These are phyloP conservation scores for Nyctibius bracteatus DNA, from an alignment of 2,113 vertebrate genomes.

Conservation along the genomic window DNA sequence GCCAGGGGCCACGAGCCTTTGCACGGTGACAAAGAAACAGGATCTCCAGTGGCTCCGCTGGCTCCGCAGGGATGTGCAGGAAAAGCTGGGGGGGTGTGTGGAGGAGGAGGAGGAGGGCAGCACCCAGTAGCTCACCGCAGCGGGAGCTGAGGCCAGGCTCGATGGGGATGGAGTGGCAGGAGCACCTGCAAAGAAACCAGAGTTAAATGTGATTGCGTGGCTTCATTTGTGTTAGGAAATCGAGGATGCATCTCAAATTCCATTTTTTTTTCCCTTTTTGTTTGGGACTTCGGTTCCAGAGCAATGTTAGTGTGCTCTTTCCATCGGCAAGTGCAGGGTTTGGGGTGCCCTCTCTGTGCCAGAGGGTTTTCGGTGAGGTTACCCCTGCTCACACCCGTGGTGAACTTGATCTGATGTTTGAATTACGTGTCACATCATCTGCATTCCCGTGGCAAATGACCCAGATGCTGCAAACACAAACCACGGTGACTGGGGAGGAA, in stretches of 20 bases:
- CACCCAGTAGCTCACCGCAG: neutral
- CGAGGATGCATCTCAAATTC: neutral
- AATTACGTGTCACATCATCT: neutral
- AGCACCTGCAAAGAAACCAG: neutral
- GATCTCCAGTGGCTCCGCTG: accelerated
- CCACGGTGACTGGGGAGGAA: neutral
- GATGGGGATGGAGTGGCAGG: neutral
- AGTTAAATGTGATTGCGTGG: neutral
- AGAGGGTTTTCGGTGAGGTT: neutral
- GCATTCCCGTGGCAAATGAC: neutral
- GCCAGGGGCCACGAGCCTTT: accelerated
- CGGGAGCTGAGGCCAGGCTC: accelerated
- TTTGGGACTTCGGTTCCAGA: neutral
- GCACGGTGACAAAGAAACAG: accelerated
- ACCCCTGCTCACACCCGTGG: neutral
- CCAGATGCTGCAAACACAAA: neutral
- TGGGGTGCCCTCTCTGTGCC: accelerated
- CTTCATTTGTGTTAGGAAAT: accelerated
- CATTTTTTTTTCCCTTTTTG: neutral
- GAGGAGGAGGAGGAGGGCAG: neutral
- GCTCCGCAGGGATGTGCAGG: neutral
- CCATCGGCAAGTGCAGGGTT: neutral
- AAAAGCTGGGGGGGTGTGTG: neutral
- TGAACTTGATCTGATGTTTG: neutral
- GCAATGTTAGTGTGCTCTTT: neutral